A percentile compares a stretch with the other conserved stretches of the same genome.
Conservation (phyloP, 37 sponge, comb jelly and placozoan species). For the Halisarca cf. caerulea region DNA sequence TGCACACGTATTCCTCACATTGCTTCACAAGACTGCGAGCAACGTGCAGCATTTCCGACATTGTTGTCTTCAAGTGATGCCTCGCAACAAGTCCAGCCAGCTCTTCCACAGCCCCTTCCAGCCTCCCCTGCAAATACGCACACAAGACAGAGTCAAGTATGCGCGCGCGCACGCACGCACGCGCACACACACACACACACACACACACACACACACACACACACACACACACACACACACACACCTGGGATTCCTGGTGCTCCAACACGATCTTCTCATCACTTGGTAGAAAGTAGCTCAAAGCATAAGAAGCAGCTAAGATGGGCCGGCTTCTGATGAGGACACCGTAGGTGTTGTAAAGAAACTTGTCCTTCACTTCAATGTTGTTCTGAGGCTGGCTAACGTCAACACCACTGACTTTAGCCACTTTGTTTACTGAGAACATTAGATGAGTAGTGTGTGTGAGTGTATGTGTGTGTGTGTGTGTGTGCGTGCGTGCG, state of each 20-base stretch:
- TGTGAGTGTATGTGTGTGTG: too few relatives aligned
- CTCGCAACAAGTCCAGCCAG: slow-evolving; percentile 75
- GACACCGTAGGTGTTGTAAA: slow-evolving; percentile 49
- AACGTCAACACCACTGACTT: background rate
- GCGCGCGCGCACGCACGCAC: background rate
- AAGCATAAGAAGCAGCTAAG: slow-evolving; percentile 69
- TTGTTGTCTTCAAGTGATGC: slow-evolving; percentile 72
- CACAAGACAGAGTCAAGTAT: background rate
- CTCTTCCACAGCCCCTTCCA: slow-evolving; percentile 74
- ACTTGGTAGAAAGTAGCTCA: slow-evolving; percentile 61
- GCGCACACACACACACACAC: background rate
- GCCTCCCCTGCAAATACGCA: slow-evolving; percentile 39
- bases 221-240: background rate
- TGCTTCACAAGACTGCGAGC: slow-evolving; percentile 47
- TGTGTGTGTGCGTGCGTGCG: background rate
- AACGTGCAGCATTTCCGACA: slow-evolving; percentile 44
- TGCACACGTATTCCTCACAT: slow-evolving; percentile 34
- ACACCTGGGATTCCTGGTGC: slow-evolving; percentile 26
- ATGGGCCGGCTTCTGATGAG: slow-evolving; percentile 54
- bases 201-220: too few relatives aligned
- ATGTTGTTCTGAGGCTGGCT: background rate
- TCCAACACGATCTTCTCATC: slow-evolving; percentile 8
- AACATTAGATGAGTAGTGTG: too few relatives aligned
- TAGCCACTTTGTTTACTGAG: background rate
- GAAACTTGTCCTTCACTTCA: slow-evolving; percentile 43